Conservation (phyloP, 2,113 vertebrate genomes). For the Apodemus sylvaticus region DNA sequence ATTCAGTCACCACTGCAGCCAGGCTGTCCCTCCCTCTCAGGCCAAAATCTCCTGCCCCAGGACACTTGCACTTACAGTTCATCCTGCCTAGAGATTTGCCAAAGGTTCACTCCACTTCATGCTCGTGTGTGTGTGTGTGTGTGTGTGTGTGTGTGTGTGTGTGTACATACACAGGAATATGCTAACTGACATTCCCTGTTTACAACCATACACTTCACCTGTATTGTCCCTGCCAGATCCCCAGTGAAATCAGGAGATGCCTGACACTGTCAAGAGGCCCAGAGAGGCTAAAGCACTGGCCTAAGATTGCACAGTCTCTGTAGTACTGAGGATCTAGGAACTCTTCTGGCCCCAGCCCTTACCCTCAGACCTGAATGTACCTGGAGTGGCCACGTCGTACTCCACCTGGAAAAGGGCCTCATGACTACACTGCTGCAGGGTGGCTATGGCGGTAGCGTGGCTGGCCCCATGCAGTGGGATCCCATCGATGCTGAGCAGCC, state of each 20-base stretch:
- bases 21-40: background rate
- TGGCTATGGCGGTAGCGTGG: conserved; percentile 92
- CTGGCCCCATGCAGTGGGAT: conserved; percentile 93
- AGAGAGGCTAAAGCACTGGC: background rate
- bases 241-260: background rate
- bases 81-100: background rate
- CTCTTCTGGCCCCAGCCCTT: background rate
- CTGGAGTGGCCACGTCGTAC: conserved; percentile 96
- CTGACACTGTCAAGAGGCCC: background rate
- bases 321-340: background rate
- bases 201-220: background rate
- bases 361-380: conserved; percentile 82
- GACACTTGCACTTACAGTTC: background rate
- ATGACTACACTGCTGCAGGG: conserved; percentile 93
- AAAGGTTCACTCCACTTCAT: background rate
- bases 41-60: background rate
- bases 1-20: background rate
- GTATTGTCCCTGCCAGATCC: background rate
- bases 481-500: conserved; percentile 94
- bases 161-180: background rate
- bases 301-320: background rate
- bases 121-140: background rate
- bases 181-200: background rate
- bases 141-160: background rate
- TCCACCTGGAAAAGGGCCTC: conserved; percentile 97